These are phyloP conservation scores for Coluber constrictor DNA, from an alignment of 2,797 vertebrate genomes.

Conservation along the genomic window DNA sequence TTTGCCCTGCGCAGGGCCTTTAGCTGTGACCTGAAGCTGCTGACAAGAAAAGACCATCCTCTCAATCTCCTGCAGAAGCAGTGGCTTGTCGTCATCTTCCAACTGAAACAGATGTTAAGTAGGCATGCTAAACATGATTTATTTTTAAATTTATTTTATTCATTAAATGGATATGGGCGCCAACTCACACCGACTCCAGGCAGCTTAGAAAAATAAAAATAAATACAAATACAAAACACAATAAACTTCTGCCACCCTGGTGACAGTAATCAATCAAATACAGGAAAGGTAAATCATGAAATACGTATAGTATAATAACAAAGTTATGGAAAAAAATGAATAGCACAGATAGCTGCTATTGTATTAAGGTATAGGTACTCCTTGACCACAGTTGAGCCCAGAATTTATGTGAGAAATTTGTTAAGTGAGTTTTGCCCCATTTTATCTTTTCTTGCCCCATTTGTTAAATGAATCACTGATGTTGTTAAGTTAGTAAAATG, in stretches of 20 bases:
- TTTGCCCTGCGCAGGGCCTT: constrained; percentile 87
- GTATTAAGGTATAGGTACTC: background rate
- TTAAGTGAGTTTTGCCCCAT: background rate
- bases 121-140: constrained; percentile 11
- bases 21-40: constrained; percentile 86
- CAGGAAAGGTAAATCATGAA: background rate
- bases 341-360: background rate
- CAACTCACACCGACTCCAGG: background rate
- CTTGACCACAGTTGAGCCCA: background rate
- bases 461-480: background rate
- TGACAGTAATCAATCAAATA: background rate
- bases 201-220: background rate
- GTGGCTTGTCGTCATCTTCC: constrained; percentile 82
- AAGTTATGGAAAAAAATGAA: background rate
- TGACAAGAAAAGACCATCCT: constrained; percentile 85
- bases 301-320: background rate
- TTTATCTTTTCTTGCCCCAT: background rate
- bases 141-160: background rate
- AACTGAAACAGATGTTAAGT: constrained; percentile 74
- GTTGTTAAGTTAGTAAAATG: background rate
- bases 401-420: background rate
- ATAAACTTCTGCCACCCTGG: background rate
- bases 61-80: constrained; percentile 86
- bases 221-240: background rate
- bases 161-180: background rate